Evolutionary conservation across 1,140 invertebrate species (phyloP).

Genomic region (Ooceraea biroi): DNA sequence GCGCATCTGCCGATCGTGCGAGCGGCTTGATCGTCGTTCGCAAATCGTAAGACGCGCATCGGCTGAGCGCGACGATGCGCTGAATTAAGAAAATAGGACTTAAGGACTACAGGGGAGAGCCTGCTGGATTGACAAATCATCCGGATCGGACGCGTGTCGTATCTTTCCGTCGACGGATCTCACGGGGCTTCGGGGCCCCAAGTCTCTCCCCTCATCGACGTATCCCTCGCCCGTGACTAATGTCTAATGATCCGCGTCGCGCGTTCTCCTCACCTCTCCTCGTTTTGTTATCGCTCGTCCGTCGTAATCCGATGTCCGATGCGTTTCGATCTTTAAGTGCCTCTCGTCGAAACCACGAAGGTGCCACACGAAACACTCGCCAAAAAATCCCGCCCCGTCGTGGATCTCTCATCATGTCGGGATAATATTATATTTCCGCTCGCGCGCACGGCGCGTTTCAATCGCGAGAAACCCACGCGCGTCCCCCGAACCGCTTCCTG

Average conservation of each 20-base stretch:
- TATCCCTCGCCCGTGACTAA: slow-evolving; percentile 45
- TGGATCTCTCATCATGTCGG: not conserved
- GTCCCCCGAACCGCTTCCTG: slow-evolving; percentile 27
- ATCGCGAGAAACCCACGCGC: slow-evolving; percentile 30
- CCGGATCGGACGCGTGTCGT: slow-evolving; percentile 37
- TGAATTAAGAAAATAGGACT: slow-evolving; percentile 81
- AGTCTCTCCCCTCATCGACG: slow-evolving; percentile 31
- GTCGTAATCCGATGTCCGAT: slow-evolving; percentile 58
- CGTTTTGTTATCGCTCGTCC: not conserved
- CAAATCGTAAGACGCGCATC: slow-evolving; percentile 25
- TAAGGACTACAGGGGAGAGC: slow-evolving; percentile 39
- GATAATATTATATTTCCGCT: slow-evolving; percentile 25
- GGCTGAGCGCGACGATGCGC: slow-evolving; percentile 49
- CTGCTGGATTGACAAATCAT: slow-evolving; percentile 76
- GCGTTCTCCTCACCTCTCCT: not conserved
- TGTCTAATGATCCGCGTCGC: slow-evolving; percentile 51
- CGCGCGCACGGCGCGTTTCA: not conserved
- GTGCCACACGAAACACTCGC: slow-evolving; percentile 15
- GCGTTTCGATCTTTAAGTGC: slow-evolving; percentile 59
- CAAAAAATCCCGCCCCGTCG: not conserved
- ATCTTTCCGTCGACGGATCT: slow-evolving; percentile 64
- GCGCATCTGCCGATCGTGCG: not conserved
- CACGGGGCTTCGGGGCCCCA: slow-evolving; percentile 25
- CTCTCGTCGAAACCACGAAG: slow-evolving; percentile 67
- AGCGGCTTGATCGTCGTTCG: not conserved